Evolutionary conservation across 2,113 vertebrate genomes (phyloP).

Genomic region (Cyphomyrus plagiostoma): DNA sequence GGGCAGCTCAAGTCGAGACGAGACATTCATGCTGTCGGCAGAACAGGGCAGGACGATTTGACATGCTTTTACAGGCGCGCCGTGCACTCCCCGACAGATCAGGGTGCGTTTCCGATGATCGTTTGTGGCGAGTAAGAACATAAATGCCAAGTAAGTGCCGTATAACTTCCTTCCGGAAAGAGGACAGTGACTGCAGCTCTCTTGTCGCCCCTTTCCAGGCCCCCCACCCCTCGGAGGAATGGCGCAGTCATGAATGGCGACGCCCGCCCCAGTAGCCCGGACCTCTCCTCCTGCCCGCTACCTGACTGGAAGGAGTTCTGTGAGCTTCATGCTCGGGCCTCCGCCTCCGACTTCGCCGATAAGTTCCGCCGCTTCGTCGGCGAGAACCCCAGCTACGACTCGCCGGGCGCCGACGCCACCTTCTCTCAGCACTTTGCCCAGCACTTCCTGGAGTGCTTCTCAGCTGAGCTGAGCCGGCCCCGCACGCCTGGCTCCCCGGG

Average conservation of each 20-base stretch:
- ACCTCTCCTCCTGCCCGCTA: constrained; percentile 76
- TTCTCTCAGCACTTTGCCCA: constrained; percentile 88
- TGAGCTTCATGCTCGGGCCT: constrained; percentile 86
- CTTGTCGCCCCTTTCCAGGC: neutral
- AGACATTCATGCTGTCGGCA: neutral
- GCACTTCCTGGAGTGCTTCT: constrained; percentile 86
- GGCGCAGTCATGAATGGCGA: constrained; percentile 96
- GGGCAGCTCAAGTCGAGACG: neutral
- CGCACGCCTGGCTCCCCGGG: constrained; percentile 63
- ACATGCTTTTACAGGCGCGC: neutral
- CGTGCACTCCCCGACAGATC: neutral
- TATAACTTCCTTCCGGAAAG: neutral
- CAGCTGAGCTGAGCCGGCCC: constrained; percentile 75
- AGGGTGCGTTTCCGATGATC: neutral
- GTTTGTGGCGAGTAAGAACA: neutral
- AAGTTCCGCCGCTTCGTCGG: constrained; percentile 90
- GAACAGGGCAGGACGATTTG: neutral
- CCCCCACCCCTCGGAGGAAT: constrained; percentile 67
- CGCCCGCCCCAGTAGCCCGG: constrained; percentile 73
- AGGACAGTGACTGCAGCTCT: neutral
- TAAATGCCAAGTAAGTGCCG: neutral
- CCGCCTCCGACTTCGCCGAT: constrained; percentile 85
- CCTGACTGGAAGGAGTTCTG: constrained; percentile 98
- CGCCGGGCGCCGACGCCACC: constrained; percentile 76
- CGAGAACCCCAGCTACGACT: constrained; percentile 90